Conservation (phyloP, 1,140 invertebrate genomes). For the Matsumurasca onukii region DNA sequence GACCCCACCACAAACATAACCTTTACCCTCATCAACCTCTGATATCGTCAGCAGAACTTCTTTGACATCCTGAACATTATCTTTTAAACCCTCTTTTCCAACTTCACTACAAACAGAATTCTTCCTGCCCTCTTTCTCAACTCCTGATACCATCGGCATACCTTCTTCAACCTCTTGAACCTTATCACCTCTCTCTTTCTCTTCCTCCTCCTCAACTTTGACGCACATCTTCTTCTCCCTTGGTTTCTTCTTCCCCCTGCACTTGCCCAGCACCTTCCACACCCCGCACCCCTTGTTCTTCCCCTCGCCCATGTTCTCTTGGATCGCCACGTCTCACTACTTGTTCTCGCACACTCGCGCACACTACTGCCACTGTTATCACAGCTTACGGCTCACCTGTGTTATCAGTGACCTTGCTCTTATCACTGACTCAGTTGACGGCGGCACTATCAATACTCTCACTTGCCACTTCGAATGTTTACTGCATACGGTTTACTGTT, state of each 20-base stretch:
- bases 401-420: not conserved
- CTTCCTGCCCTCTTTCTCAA: no score
- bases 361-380: not conserved
- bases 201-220: not conserved
- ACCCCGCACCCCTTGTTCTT: not conserved
- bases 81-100: no score
- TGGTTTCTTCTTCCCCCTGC: not conserved
- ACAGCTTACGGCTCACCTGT: not conserved
- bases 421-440: not conserved
- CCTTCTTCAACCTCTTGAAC: no score
- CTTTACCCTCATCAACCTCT: no score
- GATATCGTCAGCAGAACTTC: no score
- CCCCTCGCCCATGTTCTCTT: not conserved
- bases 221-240: not conserved
- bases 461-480: no score
- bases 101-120: no score
- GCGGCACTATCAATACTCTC: no score
- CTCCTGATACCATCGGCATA: no score
- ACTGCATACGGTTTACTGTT: no score
- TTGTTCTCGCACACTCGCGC: not conserved
- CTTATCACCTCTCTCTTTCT: not conserved
- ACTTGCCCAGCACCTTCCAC: not conserved
- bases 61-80: not conserved
- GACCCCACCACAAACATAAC: no score
- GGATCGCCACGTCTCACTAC: not conserved